Evolutionary conservation across 2,113 vertebrate genomes (phyloP).

Genomic region (Ramphastos sulfuratus): DNA sequence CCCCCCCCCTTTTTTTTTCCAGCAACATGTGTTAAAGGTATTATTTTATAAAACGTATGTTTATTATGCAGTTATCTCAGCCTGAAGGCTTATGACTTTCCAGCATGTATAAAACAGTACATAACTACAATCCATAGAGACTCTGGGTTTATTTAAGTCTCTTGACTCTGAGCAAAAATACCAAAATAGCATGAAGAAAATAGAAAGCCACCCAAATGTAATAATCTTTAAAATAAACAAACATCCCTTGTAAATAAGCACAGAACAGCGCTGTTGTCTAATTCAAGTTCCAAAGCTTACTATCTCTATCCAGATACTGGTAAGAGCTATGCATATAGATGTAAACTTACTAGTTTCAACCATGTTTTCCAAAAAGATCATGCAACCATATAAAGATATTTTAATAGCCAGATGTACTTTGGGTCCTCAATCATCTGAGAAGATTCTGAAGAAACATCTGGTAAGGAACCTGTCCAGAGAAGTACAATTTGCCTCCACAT

Average conservation of each 20-base stretch:
- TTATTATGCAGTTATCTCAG: conserved; percentile 71
- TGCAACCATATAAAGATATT: conserved; percentile 61
- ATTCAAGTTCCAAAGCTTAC: conserved; percentile 39
- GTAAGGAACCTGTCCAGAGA: conserved; percentile 68
- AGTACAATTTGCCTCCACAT: conserved; percentile 22
- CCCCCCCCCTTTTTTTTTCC: neutral
- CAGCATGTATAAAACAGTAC: conserved; percentile 62
- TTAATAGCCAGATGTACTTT: conserved; percentile 71
- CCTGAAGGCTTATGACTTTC: conserved; percentile 64
- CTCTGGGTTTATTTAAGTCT: conserved; percentile 63
- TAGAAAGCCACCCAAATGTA: conserved; percentile 31
- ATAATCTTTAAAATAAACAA: conserved; percentile 50
- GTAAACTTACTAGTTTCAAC: conserved; percentile 45
- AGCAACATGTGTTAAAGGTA: conserved; percentile 68
- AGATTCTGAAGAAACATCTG: conserved; percentile 68
- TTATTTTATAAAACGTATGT: conserved; percentile 70
- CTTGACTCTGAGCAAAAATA: conserved; percentile 50
- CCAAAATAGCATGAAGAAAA: conserved; percentile 39
- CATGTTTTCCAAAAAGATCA: conserved; percentile 66
- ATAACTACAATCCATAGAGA: conserved; percentile 63
- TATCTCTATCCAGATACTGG: conserved; percentile 39
- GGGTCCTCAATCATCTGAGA: conserved; percentile 63
- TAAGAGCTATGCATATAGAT: conserved; percentile 37
- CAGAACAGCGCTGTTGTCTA: conserved; percentile 27
- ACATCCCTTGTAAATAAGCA: neutral